phyloP scores from a whole-genome alignment of 1,140 invertebrate species.

The Zelostemma sp. region DNA sequence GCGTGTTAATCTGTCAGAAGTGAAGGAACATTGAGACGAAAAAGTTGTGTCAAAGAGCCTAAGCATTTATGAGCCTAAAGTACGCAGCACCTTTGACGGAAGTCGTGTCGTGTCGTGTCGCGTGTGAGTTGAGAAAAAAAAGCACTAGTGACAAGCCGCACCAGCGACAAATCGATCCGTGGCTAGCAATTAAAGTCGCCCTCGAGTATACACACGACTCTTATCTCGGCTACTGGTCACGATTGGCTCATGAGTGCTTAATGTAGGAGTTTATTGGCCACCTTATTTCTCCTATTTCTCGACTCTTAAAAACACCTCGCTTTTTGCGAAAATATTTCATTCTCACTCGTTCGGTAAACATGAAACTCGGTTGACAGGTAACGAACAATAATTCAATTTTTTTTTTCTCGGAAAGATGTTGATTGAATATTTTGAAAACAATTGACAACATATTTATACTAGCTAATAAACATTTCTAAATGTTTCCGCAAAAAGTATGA shows the following conservation, averaged over 20 bases:
- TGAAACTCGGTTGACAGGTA: no score
- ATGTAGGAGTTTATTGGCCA: conserved; percentile 32
- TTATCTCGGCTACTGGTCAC: conserved; percentile 53
- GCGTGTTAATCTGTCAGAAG: conserved; percentile 22
- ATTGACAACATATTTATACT: no score
- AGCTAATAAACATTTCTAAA: no score
- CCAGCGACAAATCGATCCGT: conserved; percentile 67
- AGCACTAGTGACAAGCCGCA: conserved; percentile 30
- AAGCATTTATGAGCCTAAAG: conserved; percentile 39
- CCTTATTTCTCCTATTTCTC: no score
- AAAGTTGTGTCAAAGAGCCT: conserved; percentile 18
- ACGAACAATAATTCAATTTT: no score
- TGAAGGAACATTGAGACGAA: conserved; percentile 26
- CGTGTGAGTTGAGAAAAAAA: conserved; percentile 31
- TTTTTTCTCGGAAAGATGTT: no score
- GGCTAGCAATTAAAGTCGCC: conserved; percentile 65
- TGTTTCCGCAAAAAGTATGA: no score
- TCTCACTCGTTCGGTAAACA: no score
- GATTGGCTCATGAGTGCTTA: conserved; percentile 53
- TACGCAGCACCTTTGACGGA: conserved; percentile 42
- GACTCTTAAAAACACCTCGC: no score
- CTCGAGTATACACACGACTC: conserved; percentile 46
- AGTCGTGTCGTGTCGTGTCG: conserved; percentile 37
- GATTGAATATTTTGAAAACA: no score
- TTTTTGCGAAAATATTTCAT: no score